Evolutionary conservation across 2,888 invertebrate genomes (phyloP).

Genomic region (Calameuta pallipes): DNA sequence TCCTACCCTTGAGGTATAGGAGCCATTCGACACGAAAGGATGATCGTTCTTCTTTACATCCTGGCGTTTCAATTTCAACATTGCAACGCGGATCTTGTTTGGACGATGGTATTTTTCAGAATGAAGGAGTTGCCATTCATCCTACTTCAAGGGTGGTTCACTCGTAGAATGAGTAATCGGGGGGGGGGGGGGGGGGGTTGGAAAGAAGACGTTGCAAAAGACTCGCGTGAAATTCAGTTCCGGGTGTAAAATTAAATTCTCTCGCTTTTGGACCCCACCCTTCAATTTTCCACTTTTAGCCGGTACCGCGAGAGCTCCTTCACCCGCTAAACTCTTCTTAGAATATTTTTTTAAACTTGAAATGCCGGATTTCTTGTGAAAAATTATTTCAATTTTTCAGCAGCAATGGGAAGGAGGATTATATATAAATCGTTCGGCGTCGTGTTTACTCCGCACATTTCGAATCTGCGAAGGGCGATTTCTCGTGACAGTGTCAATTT

Average conservation of each 20-base stretch:
- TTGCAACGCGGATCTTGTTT: not conserved
- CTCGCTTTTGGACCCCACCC: not conserved
- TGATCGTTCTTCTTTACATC: not conserved
- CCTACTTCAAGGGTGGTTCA: not conserved
- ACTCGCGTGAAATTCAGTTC: not conserved
- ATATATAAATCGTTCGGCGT: not conserved
- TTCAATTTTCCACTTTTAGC: not conserved
- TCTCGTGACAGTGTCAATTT: not conserved
- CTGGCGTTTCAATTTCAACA: not conserved
- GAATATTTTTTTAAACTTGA: not conserved
- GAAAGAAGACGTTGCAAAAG: not conserved
- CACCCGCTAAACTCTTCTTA: not conserved
- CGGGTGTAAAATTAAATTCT: not conserved
- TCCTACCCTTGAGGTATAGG: not conserved
- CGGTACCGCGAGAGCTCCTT: not conserved
- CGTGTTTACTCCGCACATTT: not conserved
- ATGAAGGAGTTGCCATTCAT: not conserved
- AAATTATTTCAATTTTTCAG: not conserved
- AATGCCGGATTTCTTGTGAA: not conserved
- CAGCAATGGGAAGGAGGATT: not conserved
- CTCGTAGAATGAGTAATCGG: not conserved
- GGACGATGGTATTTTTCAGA: not conserved
- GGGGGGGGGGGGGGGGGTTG: too few species aligned
- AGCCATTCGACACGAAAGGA: not conserved
- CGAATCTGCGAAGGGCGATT: not conserved